Conservation (phyloP, 2,888 invertebrate genomes). For the Cistogaster globosa region DNA sequence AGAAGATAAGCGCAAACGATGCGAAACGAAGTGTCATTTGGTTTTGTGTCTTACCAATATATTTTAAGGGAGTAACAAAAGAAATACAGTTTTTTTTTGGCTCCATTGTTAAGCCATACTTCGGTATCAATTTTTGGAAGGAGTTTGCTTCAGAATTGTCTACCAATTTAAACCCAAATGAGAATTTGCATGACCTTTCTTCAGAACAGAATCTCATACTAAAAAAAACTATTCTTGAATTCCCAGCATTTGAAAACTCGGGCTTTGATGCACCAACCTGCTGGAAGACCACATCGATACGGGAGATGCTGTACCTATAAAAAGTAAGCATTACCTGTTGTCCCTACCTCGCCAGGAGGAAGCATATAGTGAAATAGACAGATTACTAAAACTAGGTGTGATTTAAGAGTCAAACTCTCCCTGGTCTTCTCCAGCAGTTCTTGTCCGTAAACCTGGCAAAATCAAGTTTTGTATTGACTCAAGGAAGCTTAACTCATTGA, state of each 20-base stretch:
- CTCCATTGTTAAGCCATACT: constrained; percentile 6
- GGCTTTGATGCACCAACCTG: constrained; percentile 16
- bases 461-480: constrained; percentile 26
- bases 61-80: neutral
- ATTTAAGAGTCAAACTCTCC: constrained; percentile 52
- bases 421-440: constrained; percentile 29
- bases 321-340: constrained; percentile 50
- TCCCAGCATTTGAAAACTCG: constrained; percentile 14
- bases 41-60: constrained; percentile 7
- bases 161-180: neutral
- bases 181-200: constrained; percentile 13
- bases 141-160: neutral
- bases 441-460: constrained; percentile 16
- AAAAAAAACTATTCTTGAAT: neutral
- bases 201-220: neutral
- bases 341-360: constrained; percentile 52
- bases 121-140: constrained; percentile 34
- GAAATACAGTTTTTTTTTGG: constrained; percentile 17
- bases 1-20: neutral
- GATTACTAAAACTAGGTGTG: constrained; percentile 42
- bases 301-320: constrained; percentile 39
- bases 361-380: constrained; percentile 44
- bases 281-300: constrained; percentile 30
- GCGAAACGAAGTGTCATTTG: constrained; percentile 14
- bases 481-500: constrained; percentile 2